Evolutionary conservation across 2,797 vertebrate genomes (phyloP).

Genomic region (Xiphophorus birchmanni): DNA sequence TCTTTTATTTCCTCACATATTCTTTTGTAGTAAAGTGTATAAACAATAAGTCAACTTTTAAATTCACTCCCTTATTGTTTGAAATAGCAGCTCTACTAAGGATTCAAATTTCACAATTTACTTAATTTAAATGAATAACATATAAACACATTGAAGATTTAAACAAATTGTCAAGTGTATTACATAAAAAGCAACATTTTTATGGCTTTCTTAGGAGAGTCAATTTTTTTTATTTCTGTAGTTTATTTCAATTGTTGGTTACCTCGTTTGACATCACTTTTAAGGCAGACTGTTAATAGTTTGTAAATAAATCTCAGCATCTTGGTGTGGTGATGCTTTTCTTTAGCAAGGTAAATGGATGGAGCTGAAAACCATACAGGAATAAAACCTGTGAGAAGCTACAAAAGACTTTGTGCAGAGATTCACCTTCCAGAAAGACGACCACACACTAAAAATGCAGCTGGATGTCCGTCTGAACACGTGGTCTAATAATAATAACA

Average conservation of each 20-base stretch:
- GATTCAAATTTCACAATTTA: background rate
- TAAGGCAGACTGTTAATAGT: background rate
- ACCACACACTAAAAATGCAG: background rate
- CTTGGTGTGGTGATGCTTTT: too few relatives aligned
- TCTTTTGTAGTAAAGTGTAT: background rate
- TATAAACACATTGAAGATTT: background rate
- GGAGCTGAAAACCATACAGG: background rate
- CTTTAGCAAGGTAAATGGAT: background rate
- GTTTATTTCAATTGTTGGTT: background rate
- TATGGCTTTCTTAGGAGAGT: background rate
- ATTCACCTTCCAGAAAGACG: background rate
- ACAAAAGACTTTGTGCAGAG: background rate
- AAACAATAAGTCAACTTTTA: background rate
- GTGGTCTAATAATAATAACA: background rate
- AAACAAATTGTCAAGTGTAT: background rate
- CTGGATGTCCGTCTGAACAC: background rate
- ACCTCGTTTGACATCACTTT: background rate
- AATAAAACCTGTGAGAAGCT: background rate
- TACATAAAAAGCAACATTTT: background rate
- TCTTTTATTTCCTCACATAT: background rate
- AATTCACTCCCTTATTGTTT: background rate
- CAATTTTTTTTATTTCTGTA: background rate
- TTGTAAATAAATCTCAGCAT: background rate
- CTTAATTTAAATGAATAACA: background rate
- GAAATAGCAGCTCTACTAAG: background rate